phyloP scores from a whole-genome alignment of 2,113 vertebrate genomes.

The Dasyornis broadbenti region DNA sequence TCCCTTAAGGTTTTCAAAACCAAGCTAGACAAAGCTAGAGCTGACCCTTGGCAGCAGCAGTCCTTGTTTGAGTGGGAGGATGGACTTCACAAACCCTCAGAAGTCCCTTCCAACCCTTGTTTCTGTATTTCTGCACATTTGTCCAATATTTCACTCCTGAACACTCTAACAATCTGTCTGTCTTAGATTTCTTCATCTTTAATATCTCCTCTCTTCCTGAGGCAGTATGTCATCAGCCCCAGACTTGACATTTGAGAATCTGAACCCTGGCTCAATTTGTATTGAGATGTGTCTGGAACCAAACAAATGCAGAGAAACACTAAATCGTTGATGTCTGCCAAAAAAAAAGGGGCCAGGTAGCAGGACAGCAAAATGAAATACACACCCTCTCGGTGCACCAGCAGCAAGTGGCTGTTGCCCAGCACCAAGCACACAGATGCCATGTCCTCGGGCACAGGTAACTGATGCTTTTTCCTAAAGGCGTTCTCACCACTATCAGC shows the following conservation, averaged over 20 bases:
- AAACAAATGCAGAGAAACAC: not conserved
- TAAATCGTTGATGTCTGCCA: not conserved
- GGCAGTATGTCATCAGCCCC: not conserved
- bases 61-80: not conserved
- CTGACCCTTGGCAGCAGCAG: not conserved
- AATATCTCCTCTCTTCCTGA: not conserved
- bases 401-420: not conserved
- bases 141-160: not conserved
- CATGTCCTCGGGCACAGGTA: not conserved
- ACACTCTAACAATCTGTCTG: not conserved
- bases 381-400: fast-evolving
- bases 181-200: not conserved
- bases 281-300: not conserved
- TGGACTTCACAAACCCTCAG: not conserved
- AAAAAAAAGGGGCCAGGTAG: not conserved
- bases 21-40: not conserved
- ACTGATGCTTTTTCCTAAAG: not conserved
- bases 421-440: not conserved
- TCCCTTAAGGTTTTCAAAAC: not conserved
- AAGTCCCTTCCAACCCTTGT: not conserved
- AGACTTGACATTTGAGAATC: not conserved
- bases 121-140: not conserved
- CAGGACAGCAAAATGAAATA: not conserved
- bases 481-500: not conserved
- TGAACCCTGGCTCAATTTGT: not conserved